phyloP scores from a whole-genome alignment of 2,888 invertebrate genomes.

The Synergus umbraculus region DNA sequence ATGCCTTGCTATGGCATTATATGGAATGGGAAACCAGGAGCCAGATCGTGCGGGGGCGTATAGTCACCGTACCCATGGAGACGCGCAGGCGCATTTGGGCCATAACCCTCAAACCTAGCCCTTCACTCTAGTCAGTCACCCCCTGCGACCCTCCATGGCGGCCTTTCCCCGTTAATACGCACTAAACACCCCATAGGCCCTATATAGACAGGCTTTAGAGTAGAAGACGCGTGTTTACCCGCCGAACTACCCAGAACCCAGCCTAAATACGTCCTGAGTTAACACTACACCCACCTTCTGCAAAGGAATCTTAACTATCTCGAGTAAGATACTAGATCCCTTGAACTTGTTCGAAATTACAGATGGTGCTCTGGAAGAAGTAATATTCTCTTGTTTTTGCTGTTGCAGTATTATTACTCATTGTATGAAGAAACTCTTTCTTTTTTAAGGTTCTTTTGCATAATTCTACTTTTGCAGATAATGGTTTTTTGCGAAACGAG shows the following conservation, averaged over 20 bases:
- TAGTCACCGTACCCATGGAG: slow-evolving; percentile 75
- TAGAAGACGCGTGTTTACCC: slow-evolving; percentile 68
- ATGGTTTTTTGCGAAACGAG: not conserved
- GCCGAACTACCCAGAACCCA: slow-evolving; percentile 57
- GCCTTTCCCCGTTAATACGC: slow-evolving; percentile 73
- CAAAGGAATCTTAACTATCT: not conserved
- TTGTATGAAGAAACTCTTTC: too few species aligned
- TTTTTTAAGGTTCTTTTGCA: not conserved
- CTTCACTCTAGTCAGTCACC: slow-evolving; percentile 65
- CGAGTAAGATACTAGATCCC: not conserved
- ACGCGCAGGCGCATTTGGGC: slow-evolving; percentile 72
- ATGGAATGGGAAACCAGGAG: slow-evolving; percentile 53
- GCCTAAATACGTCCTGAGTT: slow-evolving; percentile 7
- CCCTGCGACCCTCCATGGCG: slow-evolving; percentile 60
- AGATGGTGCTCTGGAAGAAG: too few species aligned
- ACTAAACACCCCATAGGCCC: slow-evolving; percentile 75
- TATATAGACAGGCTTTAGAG: slow-evolving; percentile 64
- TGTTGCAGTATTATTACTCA: too few species aligned
- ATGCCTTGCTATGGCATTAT: slow-evolving; percentile 54
- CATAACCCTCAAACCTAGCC: slow-evolving; percentile 66
- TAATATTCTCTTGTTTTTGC: too few species aligned
- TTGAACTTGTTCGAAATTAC: not conserved
- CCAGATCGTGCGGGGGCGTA: slow-evolving; percentile 70
- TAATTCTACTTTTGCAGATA: not conserved
- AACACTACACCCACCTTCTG: not conserved